phyloP scores from a whole-genome alignment of 2,888 invertebrate species.

The Physocephala rufipes region DNA sequence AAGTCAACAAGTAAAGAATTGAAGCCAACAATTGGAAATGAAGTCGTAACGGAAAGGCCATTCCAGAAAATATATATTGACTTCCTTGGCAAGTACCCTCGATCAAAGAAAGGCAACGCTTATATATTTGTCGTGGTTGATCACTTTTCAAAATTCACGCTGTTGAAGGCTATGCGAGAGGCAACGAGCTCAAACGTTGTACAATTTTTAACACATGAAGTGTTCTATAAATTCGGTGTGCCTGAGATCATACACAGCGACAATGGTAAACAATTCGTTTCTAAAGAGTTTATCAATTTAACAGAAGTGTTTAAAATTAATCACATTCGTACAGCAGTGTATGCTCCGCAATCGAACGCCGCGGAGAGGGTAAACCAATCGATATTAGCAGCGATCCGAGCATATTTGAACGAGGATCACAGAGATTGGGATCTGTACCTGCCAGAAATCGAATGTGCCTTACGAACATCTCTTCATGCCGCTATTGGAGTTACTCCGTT shows the following conservation, averaged over 20 bases:
- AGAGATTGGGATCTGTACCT: conserved; percentile 4
- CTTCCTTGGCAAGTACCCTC: conserved; percentile 1
- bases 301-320: not conserved
- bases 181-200: not conserved
- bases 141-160: not conserved
- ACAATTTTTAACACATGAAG: not conserved
- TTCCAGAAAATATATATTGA: conserved; percentile 41
- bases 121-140: not conserved
- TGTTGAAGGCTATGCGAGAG: conserved; percentile 4
- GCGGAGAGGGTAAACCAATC: conserved; percentile 2
- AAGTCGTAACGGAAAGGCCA: not conserved
- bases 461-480: not conserved
- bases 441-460: conserved; percentile 11
- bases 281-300: not conserved
- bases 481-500: not conserved
- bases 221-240: not conserved
- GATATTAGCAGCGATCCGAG: not conserved
- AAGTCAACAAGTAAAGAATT: conserved; percentile 15
- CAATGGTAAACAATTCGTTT: not conserved
- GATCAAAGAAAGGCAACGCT: not conserved
- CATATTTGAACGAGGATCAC: conserved; percentile 7
- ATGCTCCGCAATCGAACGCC: not conserved
- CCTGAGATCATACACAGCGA: not conserved
- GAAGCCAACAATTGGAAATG: not conserved
- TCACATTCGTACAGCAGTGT: not conserved